These are phyloP conservation scores for Micronycteris hirsuta DNA, from an alignment of 2,113 vertebrate genomes.

Conservation along the genomic window DNA sequence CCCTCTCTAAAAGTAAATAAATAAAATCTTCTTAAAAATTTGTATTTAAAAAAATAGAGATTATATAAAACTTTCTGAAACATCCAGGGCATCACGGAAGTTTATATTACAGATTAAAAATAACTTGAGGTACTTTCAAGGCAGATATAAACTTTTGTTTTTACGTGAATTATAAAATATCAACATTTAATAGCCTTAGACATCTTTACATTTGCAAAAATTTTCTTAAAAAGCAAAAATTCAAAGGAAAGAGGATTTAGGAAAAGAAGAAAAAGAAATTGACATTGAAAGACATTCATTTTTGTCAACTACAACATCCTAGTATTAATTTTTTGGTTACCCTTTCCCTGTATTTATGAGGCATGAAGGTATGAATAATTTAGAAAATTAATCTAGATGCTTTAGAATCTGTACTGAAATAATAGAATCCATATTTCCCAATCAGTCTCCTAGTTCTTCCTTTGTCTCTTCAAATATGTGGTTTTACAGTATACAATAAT, in stretches of 20 bases:
- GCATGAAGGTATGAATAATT: not conserved
- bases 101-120: not conserved
- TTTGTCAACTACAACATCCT: not conserved
- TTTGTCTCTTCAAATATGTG: not conserved
- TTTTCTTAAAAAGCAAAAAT: slow-evolving; percentile 29
- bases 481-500: not conserved
- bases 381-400: slow-evolving; percentile 5
- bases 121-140: not conserved
- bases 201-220: not conserved
- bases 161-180: slow-evolving; percentile 2
- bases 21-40: no score
- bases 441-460: not conserved
- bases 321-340: not conserved
- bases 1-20: no score
- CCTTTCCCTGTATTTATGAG: not conserved
- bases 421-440: not conserved
- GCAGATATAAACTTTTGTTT: slow-evolving; percentile 7
- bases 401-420: not conserved
- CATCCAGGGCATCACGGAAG: not conserved
- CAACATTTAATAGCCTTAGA: not conserved
- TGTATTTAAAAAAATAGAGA: not conserved
- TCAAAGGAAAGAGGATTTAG: not conserved
- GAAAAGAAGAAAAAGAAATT: not conserved
- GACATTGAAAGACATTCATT: not conserved
- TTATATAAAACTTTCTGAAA: not conserved